Evolutionary conservation across 2,113 vertebrate species (phyloP).

Genomic region (Mandrillus leucophaeus): DNA sequence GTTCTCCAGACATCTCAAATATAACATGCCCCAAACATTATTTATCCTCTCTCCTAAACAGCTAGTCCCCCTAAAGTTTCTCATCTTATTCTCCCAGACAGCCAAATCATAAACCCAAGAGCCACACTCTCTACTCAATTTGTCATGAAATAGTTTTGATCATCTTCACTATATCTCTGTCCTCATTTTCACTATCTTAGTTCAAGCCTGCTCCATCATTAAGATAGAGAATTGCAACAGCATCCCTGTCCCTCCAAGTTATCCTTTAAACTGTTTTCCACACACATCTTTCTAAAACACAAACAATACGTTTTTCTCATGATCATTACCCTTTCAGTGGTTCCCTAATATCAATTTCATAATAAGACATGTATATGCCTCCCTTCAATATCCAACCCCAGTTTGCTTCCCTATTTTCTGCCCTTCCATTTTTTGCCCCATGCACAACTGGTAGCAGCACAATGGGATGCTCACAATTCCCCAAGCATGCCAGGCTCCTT

Average conservation of each 20-base stretch:
- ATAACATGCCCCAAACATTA: not conserved
- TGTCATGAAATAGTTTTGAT: not conserved
- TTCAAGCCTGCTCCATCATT: not conserved
- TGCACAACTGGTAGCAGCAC: not conserved
- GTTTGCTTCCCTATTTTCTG: not conserved
- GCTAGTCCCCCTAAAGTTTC: not conserved
- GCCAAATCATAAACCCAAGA: not conserved
- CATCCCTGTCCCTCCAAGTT: not conserved
- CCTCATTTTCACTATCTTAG: not conserved
- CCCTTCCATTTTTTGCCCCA: not conserved
- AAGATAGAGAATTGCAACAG: not conserved
- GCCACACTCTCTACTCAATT: not conserved
- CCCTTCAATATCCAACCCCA: not conserved
- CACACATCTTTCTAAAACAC: not conserved
- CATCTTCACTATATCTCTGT: not conserved
- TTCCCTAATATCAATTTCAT: not conserved
- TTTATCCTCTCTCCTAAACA: not conserved
- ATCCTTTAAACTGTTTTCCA: not conserved
- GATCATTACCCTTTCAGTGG: not conserved
- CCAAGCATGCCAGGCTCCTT: not conserved
- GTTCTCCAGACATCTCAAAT: not conserved
- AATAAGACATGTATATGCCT: rapidly evolving
- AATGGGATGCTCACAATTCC: not conserved
- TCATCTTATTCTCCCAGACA: not conserved
- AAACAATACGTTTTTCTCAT: not conserved